Evolutionary conservation across 2,113 vertebrate species (phyloP).

Genomic region (Rhea pennata): DNA sequence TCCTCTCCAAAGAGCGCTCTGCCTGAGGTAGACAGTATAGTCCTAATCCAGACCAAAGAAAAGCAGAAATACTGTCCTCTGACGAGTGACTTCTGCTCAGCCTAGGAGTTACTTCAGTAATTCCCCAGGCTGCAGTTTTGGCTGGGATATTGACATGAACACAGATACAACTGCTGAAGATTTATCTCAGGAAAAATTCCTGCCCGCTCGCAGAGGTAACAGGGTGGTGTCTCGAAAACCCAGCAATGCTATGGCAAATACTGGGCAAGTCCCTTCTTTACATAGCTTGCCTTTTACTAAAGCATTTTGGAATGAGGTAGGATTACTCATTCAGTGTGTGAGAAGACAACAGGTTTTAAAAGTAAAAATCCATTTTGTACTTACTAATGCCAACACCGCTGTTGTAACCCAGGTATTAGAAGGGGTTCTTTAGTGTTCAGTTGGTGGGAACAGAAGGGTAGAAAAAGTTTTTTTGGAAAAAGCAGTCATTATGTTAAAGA

Average conservation of each 20-base stretch:
- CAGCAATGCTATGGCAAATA: not conserved
- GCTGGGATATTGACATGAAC: not conserved
- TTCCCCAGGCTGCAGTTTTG: not conserved
- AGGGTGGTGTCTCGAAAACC: not conserved
- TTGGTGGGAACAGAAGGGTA: not conserved
- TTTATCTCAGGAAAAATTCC: constrained; percentile 8
- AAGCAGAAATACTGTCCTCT: not conserved
- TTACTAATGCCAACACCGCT: not conserved
- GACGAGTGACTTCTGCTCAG: not conserved
- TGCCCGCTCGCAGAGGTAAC: not conserved
- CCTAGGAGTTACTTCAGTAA: not conserved
- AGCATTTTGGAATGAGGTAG: not conserved
- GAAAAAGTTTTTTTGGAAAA: constrained; percentile 32
- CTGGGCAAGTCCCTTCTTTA: not conserved
- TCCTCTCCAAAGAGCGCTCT: not conserved
- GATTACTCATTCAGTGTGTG: not conserved
- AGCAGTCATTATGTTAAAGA: constrained; percentile 7
- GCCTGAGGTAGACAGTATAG: not conserved
- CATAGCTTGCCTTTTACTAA: not conserved
- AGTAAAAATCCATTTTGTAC: not conserved
- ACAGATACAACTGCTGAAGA: not conserved
- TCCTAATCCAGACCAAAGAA: not conserved
- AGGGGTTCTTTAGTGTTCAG: not conserved
- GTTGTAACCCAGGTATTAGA: not conserved
- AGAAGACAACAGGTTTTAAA: not conserved